phyloP scores from a whole-genome alignment of 2,888 invertebrate species.

The Pseudococcus longispinus region DNA sequence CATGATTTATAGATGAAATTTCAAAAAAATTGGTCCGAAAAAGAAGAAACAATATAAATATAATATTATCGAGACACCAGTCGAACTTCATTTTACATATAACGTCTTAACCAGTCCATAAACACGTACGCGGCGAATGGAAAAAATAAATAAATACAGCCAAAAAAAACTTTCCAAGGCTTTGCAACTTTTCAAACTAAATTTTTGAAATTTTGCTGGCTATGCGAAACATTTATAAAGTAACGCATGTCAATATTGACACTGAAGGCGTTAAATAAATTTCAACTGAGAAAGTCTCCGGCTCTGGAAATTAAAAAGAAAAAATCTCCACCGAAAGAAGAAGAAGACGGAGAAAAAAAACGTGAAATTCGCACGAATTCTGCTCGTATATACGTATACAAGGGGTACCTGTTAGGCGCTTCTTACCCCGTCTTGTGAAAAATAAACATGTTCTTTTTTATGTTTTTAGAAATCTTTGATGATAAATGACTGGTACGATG shows the following conservation, averaged over 20 bases:
- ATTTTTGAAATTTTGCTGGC: background rate
- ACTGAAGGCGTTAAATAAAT: slow-evolving; percentile 38
- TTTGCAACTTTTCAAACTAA: background rate
- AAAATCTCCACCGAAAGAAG: background rate
- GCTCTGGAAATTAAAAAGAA: slow-evolving; percentile 23
- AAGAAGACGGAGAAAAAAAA: no score
- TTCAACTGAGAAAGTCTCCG: background rate
- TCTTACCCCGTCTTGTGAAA: background rate
- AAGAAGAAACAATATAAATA: background rate
- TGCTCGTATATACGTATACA: background rate
- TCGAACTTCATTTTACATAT: background rate
- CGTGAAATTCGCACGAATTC: background rate
- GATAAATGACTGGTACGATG: slow-evolving; percentile 33
- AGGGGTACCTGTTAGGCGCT: slow-evolving; percentile 13
- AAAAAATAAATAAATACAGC: slow-evolving; percentile 19
- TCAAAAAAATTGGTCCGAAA: background rate
- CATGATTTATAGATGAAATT: background rate
- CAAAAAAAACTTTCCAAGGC: background rate
- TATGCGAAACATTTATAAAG: slow-evolving; percentile 35
- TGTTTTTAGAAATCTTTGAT: slow-evolving; percentile 39
- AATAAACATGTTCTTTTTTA: slow-evolving; percentile 44
- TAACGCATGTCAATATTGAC: slow-evolving; percentile 33
- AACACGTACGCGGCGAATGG: background rate
- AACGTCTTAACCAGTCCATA: background rate
- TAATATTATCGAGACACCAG: background rate